Conservation (phyloP, 2,797 vertebrate genomes). For the Limnodromus scolopaceus region DNA sequence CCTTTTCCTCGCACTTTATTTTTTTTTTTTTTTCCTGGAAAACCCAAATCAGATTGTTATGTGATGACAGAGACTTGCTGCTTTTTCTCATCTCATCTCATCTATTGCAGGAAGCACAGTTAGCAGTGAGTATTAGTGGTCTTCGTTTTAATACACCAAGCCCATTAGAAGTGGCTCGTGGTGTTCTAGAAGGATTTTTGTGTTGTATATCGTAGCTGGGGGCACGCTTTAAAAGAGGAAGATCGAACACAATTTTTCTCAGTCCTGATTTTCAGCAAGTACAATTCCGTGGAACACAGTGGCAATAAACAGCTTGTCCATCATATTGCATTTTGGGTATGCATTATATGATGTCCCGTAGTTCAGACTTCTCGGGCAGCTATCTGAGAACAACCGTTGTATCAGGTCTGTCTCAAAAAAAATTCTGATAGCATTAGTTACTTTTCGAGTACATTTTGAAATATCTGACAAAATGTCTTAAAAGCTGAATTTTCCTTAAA, state of each 20-base stretch:
- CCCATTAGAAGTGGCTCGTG: background rate
- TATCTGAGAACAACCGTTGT: background rate
- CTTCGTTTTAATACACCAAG: background rate
- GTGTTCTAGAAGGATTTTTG: background rate
- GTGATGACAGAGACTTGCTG: background rate
- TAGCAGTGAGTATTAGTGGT: background rate
- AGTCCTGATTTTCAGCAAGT: background rate
- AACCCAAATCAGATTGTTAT: background rate
- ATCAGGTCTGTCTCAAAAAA: background rate
- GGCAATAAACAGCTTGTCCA: background rate
- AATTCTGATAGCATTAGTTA: background rate
- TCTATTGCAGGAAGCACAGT: background rate
- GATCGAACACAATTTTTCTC: background rate
- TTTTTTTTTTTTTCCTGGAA: background rate
- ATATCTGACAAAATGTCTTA: background rate
- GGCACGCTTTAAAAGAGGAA: background rate
- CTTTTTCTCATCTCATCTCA: background rate
- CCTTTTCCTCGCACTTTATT: background rate
- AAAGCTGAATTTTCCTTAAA: background rate
- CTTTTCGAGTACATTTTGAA: background rate
- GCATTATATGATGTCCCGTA: background rate
- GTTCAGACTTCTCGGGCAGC: background rate
- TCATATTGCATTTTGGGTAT: background rate
- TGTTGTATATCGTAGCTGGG: background rate
- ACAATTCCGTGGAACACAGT: background rate